These are phyloP conservation scores for Rhodinocichla rosea DNA, from an alignment of 2,113 vertebrate genomes.

Conservation along the genomic window DNA sequence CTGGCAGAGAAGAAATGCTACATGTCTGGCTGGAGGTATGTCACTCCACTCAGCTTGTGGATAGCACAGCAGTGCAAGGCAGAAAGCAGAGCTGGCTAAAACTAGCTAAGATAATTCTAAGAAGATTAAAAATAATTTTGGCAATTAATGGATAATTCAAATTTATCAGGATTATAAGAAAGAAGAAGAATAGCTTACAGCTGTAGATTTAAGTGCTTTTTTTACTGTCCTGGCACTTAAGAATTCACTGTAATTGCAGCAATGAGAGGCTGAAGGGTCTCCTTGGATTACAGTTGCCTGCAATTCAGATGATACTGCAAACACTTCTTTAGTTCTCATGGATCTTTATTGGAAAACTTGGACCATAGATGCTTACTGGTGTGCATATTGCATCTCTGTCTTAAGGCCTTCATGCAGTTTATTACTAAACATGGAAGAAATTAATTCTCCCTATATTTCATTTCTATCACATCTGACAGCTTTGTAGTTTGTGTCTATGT, in stretches of 20 bases:
- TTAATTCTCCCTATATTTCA: background rate
- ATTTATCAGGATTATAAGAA: constrained; percentile 3
- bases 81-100: background rate
- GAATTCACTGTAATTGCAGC: background rate
- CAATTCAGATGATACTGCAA: background rate
- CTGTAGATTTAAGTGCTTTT: background rate
- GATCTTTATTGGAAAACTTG: background rate
- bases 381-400: background rate
- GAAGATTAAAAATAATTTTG: constrained; percentile 3
- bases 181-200: background rate
- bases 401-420: background rate
- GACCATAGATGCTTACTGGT: background rate
- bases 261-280: background rate
- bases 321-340: background rate
- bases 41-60: background rate
- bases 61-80: background rate
- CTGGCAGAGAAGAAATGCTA: background rate
- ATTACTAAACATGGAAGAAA: constrained; percentile 29
- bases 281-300: background rate
- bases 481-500: background rate
- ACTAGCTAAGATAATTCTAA: background rate
- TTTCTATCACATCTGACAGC: constrained; percentile 19
- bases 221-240: background rate
- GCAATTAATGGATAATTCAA: constrained; percentile 19
- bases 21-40: background rate